Base-by-base conservation (phyloP, 2,888 invertebrate genomes). In the Acrobasis consociella region DNA sequence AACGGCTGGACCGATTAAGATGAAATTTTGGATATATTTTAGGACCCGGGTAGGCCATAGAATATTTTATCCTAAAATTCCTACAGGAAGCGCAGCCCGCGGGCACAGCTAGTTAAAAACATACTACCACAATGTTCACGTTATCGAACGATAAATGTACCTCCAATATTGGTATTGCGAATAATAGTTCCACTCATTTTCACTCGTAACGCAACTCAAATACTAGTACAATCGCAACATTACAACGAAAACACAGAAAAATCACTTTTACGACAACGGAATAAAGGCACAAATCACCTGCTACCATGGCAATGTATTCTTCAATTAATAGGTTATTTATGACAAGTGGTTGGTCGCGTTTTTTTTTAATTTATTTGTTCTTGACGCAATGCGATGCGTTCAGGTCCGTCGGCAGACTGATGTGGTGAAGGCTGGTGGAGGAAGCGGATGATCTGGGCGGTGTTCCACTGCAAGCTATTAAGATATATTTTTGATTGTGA, bases 171-270 rank as follows among this genome's bases (percentile, higher is more conserved):
- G 22, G 49, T 55, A 55, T 62, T 63, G 62, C 65, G 62, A 67
- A 78, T 74, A 58, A 67, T 67, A 64, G 71, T 56, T 42, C 42
- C 78, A 65, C 78, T 76, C 80, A 80, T 80, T 68, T 65, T 72
- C 58, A 66, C 64, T 67, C 64, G 66, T 70, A 70, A 56, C 16
- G 17, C 56, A 56, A 55, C 62, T 65, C 67, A 55, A 55, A 42
- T 52, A 67, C 42, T 42, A 61, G 50, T 60, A 65, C 65, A 46
- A 11, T 61, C 60, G 39, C 66, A 66, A 70, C 70, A 67, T 70
- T 62, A 60, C 65, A 52, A 63, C 13, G 2, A 11, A 39, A 9
- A 42, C 55, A 55, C n/a, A 11, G 16, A 17, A 56, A 56, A 56
- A 42, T 15, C 38, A 51, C 49, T 39, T 11, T 50, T 13, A 50